These are phyloP conservation scores for Pyxicephalus adspersus DNA, from an alignment of 2,113 vertebrate genomes.

Conservation along the genomic window DNA sequence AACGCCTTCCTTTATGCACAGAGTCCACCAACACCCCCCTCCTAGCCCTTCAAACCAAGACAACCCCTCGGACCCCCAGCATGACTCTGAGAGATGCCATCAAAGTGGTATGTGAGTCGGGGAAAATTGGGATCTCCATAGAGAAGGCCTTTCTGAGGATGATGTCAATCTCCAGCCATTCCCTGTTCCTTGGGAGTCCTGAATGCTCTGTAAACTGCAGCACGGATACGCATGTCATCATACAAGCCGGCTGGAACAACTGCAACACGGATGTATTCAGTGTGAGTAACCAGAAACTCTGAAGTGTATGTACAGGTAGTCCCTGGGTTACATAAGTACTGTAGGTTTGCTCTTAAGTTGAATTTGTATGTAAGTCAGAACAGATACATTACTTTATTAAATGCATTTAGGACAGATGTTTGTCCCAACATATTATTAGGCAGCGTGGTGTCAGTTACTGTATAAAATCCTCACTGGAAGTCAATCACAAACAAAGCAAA, in stretches of 20 bases:
- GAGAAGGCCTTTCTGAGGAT: conserved; percentile 72
- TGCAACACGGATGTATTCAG: conserved; percentile 73
- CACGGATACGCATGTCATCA: conserved; percentile 73
- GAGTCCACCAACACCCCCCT: not conserved
- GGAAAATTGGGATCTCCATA: conserved; percentile 73
- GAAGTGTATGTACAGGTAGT: no score
- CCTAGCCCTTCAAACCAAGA: not conserved
- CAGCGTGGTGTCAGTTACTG: no score
- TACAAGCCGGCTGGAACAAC: conserved; percentile 75
- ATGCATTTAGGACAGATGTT: no score
- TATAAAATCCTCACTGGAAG: no score
- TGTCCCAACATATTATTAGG: no score
- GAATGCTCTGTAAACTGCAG: conserved; percentile 71
- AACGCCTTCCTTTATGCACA: not conserved
- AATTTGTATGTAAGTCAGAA: no score
- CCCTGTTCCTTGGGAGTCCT: conserved; percentile 78
- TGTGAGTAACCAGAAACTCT: conserved; percentile 66
- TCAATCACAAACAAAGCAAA: no score
- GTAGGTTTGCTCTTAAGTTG: no score
- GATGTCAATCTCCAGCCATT: conserved; percentile 67
- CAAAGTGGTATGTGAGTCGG: conserved; percentile 72
- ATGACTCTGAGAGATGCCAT: conserved; percentile 55
- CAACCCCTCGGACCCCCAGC: not conserved
- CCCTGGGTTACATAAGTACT: no score
- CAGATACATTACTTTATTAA: no score